A percentile compares a stretch with the other conserved stretches of the same genome.
phyloP scores from a whole-genome alignment of 2,797 vertebrate genomes.

The Gorsachius magnificus region DNA sequence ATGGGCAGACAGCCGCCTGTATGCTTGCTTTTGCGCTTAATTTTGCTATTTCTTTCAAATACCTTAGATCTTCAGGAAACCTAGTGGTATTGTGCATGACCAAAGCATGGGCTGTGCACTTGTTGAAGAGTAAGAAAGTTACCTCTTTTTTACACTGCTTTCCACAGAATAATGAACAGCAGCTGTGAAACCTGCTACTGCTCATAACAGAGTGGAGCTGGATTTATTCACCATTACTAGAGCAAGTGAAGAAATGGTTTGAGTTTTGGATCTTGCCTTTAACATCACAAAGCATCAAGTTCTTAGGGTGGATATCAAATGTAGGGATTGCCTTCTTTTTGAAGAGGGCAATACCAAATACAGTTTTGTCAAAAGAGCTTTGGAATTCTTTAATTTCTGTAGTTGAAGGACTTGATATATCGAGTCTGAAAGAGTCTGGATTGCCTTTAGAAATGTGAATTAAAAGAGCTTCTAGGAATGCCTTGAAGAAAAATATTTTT shows the following conservation, averaged over 20 bases:
- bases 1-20: no score
- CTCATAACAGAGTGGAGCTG: rapidly evolving
- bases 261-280: not conserved
- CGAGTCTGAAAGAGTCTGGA: not conserved
- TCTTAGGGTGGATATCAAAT: rapidly evolving
- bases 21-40: rapidly evolving
- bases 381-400: not conserved
- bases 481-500: not conserved
- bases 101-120: no score
- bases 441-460: not conserved
- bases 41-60: rapidly evolving
- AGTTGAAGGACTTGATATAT: not conserved
- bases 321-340: not conserved
- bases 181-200: not conserved
- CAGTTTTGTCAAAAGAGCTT: not conserved
- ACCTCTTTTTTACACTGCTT: not conserved
- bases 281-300: not conserved
- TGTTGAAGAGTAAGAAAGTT: no score
- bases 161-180: not conserved
- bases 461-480: not conserved
- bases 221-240: not conserved
- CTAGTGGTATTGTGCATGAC: rapidly evolving
- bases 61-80: not conserved
- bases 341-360: not conserved
- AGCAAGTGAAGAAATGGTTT: not conserved